Conservation (phyloP, 2,888 invertebrate species). For the Mesorhabditis sp. region DNA sequence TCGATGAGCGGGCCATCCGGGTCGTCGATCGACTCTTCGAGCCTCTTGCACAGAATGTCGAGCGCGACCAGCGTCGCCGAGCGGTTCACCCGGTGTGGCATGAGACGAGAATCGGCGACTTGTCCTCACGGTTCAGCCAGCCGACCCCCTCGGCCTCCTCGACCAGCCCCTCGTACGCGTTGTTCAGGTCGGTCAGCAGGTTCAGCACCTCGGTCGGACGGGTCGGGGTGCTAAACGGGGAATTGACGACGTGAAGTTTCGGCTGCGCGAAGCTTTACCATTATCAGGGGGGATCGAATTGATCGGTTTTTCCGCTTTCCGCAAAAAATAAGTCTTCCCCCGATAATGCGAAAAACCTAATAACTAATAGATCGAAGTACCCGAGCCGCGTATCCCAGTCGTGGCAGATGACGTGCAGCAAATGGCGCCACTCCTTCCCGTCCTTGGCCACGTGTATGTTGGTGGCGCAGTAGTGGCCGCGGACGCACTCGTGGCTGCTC, state of each 20-base stretch:
- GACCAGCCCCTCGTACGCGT: constrained; percentile 27
- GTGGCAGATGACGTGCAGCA: constrained; percentile 8
- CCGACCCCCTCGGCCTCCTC: constrained; percentile 23
- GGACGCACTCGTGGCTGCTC: constrained; percentile 20
- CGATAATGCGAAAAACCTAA: neutral
- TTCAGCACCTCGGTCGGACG: constrained; percentile 34
- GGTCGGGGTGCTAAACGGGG: neutral
- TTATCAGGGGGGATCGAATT: constrained; percentile 10
- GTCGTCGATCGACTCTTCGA: constrained; percentile 28
- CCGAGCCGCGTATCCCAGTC: constrained; percentile 5
- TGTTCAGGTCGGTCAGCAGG: constrained; percentile 38
- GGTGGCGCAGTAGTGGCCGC: constrained; percentile 31
- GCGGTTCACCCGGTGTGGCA: constrained; percentile 43
- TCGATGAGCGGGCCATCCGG: constrained; percentile 28
- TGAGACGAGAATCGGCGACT: constrained; percentile 39
- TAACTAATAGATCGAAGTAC: neutral
- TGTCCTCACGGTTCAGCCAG: constrained; percentile 18
- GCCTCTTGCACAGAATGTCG: constrained; percentile 39
- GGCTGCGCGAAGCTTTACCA: neutral
- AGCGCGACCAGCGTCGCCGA: constrained; percentile 39
- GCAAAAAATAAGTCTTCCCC: too few species aligned
- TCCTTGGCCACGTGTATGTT: constrained; percentile 15
- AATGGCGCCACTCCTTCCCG: neutral
- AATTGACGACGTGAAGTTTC: too few species aligned
- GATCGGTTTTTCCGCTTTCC: too few species aligned